Conservation (phyloP, 2,888 invertebrate species). For the Tribolium freemani region DNA sequence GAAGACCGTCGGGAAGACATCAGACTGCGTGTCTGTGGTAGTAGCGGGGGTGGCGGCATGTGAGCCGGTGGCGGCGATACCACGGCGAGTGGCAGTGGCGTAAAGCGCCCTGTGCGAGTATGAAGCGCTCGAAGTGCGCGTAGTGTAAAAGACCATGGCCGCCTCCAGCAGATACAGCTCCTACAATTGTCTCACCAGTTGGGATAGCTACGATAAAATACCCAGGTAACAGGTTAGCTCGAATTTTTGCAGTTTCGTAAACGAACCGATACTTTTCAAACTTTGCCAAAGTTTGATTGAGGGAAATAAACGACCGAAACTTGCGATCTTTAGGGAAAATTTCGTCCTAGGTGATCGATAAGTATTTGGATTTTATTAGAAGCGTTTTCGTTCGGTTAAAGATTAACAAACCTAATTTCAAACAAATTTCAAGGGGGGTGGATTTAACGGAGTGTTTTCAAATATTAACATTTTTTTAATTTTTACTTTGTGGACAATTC, state of each 20-base stretch:
- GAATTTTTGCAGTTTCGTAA: neutral
- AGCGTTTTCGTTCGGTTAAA: too few relatives aligned
- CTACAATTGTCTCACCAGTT: slow-evolving; percentile 89
- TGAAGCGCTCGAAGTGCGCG: slow-evolving; percentile 56
- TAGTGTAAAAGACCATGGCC: slow-evolving; percentile 70
- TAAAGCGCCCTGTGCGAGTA: slow-evolving; percentile 60
- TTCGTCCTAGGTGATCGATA: too few relatives aligned
- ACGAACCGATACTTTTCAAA: neutral
- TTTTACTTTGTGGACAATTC: too few relatives aligned
- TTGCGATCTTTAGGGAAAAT: too few relatives aligned
- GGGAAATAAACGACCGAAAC: neutral
- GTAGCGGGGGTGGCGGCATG: slow-evolving; percentile 47
- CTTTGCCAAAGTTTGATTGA: neutral
- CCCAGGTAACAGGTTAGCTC: slow-evolving; percentile 77
- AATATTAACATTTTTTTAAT: too few relatives aligned
- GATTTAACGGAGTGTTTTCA: too few relatives aligned
- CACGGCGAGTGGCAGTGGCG: slow-evolving; percentile 63
- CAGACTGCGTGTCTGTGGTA: slow-evolving; percentile 50
- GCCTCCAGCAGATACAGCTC: slow-evolving; percentile 87
- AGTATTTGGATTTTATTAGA: too few relatives aligned
- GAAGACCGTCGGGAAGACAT: slow-evolving; percentile 34
- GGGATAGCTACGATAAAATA: slow-evolving; percentile 93
- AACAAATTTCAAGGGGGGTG: too few relatives aligned
- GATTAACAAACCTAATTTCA: too few relatives aligned
- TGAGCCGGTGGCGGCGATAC: slow-evolving; percentile 45